These are phyloP conservation scores for Pristionchus arcanus DNA, from an alignment of 2,888 invertebrate genomes.

Conservation along the genomic window DNA sequence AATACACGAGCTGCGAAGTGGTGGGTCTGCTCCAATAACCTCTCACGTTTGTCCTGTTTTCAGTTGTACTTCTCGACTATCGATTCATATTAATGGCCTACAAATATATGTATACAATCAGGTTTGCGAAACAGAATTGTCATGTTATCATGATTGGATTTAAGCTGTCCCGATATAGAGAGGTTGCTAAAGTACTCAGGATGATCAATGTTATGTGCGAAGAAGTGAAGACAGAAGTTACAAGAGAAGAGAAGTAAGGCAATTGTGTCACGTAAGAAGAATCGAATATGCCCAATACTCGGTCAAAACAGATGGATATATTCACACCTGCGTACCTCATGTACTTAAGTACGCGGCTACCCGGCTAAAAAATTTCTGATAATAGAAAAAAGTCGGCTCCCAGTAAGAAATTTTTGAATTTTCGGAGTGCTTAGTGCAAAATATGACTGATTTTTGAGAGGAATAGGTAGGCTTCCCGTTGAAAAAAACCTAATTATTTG, in stretches of 20 bases:
- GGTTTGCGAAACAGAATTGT: slow-evolving; percentile 30
- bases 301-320: too few relatives aligned
- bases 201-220: slow-evolving; percentile 20
- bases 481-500: too few relatives aligned
- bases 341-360: too few relatives aligned
- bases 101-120: slow-evolving; percentile 84
- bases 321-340: too few relatives aligned
- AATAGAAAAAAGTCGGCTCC: too few relatives aligned
- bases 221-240: slow-evolving; percentile 30
- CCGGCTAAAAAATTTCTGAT: too few relatives aligned
- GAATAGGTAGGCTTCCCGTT: too few relatives aligned
- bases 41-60: slow-evolving; percentile 33
- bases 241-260: background rate
- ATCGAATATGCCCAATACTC: too few relatives aligned
- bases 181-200: slow-evolving; percentile 19
- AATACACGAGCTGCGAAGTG: slow-evolving; percentile 92
- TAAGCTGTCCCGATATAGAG: slow-evolving; percentile 43
- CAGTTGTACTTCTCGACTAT: slow-evolving; percentile 85
- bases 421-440: too few relatives aligned
- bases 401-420: too few relatives aligned
- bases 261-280: too few relatives aligned
- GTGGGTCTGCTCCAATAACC: slow-evolving; percentile 38
- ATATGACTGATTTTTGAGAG: too few relatives aligned
- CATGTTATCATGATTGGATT: background rate
- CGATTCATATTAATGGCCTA: slow-evolving; percentile 87